A percentile compares a stretch with the other conserved stretches of the same genome.
Evolutionary conservation across 2,113 vertebrate genomes (phyloP).

Genomic region (Rousettus leschenaultii): DNA sequence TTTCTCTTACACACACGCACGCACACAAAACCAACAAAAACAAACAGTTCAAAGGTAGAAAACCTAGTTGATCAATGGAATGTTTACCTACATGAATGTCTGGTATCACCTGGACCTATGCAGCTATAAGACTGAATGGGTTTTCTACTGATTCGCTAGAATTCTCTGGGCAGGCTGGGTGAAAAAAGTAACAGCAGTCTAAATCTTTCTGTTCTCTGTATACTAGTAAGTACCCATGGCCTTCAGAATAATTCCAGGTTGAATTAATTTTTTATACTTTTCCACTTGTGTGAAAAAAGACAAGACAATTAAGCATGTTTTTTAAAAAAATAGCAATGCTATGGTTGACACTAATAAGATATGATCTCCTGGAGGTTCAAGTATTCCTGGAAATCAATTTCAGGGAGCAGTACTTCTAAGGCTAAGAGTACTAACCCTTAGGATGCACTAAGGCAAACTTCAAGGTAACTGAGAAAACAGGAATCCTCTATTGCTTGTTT

Average conservation of each 20-base stretch:
- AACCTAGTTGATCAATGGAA: neutral
- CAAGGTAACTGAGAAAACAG: neutral
- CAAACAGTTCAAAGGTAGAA: neutral
- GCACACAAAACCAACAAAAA: neutral
- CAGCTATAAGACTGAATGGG: neutral
- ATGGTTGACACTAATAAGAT: neutral
- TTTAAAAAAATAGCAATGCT: neutral
- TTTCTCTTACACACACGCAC: neutral
- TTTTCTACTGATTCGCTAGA: neutral
- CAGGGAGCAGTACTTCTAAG: neutral
- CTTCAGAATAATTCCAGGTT: neutral
- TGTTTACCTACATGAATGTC: neutral
- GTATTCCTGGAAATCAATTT: neutral
- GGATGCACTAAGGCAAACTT: neutral
- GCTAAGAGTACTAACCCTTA: neutral
- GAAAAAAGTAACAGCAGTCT: neutral
- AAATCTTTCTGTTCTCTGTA: neutral
- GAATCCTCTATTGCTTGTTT: neutral
- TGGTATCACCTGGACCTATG: neutral
- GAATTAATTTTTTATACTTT: neutral
- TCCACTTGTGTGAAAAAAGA: neutral
- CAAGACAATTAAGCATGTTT: neutral
- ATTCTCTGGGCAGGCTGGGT: no score
- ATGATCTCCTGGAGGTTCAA: neutral
- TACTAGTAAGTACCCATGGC: neutral